A percentile compares a stretch with the other conserved stretches of the same genome.
Evolutionary conservation across 2,113 vertebrate genomes (phyloP).

Genomic region (Zingel zingel): DNA sequence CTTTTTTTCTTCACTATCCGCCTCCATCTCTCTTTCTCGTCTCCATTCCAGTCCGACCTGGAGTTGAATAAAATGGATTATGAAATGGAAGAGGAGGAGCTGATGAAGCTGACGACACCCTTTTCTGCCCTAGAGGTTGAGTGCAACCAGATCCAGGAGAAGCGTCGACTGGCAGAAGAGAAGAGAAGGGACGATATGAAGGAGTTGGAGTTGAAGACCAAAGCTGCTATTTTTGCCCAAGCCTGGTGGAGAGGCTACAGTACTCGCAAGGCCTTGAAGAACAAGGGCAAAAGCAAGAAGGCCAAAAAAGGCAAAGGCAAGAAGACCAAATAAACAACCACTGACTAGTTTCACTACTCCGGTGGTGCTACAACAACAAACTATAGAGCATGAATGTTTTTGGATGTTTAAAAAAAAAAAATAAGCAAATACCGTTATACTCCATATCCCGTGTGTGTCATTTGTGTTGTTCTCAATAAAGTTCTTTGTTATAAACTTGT

Average conservation of each 20-base stretch:
- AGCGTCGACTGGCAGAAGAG: constrained; percentile 71
- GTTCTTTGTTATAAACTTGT: not conserved
- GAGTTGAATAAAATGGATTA: constrained; percentile 77
- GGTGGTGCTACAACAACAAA: not conserved
- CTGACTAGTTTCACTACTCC: not conserved
- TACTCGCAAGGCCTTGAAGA: constrained; percentile 84
- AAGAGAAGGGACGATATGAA: constrained; percentile 76
- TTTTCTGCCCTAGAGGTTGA: constrained; percentile 80
- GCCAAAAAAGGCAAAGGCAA: constrained; percentile 75
- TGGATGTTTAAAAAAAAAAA: not conserved
- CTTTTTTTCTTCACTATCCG: no score
- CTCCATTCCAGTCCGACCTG: constrained; percentile 76
- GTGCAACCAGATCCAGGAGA: constrained; percentile 85
- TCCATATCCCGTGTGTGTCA: not conserved
- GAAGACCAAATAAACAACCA: constrained; percentile 63
- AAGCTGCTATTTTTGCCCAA: constrained; percentile 87
- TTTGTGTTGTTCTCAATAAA: constrained; percentile 12
- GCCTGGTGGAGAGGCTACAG: constrained; percentile 90
- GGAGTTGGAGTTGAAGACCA: constrained; percentile 79
- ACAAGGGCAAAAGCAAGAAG: constrained; percentile 81
- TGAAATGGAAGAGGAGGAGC: constrained; percentile 80
- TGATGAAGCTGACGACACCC: constrained; percentile 79
- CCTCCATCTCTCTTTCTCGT: no score
- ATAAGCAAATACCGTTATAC: not conserved
- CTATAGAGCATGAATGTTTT: not conserved